Evolutionary conservation across 2,113 vertebrate species (phyloP), one percentile per base, ranked within the genome.

Genomic region (Penelope pileata): DNA sequence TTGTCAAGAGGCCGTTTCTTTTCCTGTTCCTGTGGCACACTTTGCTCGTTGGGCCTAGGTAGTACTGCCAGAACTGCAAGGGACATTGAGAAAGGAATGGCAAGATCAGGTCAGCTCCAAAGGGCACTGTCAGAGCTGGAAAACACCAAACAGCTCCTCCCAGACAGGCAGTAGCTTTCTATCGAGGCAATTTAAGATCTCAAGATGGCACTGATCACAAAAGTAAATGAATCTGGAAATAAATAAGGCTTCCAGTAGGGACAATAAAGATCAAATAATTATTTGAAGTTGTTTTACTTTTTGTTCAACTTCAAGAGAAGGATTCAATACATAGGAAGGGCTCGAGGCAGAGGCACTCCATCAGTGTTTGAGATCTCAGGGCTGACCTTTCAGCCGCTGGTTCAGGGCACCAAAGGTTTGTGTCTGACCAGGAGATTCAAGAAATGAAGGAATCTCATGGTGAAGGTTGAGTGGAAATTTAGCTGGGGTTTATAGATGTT

Each of bases 241-340:
- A 4, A 58, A 15, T 47, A 26, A 0, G 0, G 56, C 17, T 89
- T 82, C 36, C 50, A 87, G 66, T 30, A 22, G 3, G 7, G 53
- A 23, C 59, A 85, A 42, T 68, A 76, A 89, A 87, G 86, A 91
- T 42, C 84, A 66, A 78, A 92, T 58, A 72, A 32, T 47, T 16
- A 54, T 53, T 89, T 58, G 48, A 62, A 64, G 50, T 9, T 84
- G 69, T 72, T 77, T 59, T 68, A n/a, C 17, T 81, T 60, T 84
- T 42, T 76, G n/a, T n/a, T 91, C 48, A 75, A 4, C 56, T 36
- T 50, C 27, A 73, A 50, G 80, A 76, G 60, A 74, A 59, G 40
- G 42, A 32, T 32, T 32, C 42, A 43, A 18, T 29, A 34, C 72
- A 47, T 13, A 45, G 38, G 56, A 78, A 75, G 12, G 2, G 36